Base-by-base conservation (phyloP, 2,888 invertebrate genomes). In the Pocota personata region DNA sequence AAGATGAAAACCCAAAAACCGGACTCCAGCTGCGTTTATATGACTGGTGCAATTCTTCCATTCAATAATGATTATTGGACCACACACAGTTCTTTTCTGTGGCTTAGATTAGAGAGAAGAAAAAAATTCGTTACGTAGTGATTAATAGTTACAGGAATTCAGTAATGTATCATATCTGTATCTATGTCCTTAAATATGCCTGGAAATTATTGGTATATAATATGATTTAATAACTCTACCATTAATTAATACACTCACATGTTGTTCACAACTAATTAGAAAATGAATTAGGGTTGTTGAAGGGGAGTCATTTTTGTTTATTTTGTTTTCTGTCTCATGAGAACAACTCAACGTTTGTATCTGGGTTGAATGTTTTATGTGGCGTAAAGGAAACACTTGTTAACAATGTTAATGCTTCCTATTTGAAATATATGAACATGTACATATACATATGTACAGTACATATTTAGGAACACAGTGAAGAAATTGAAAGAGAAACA, bases 201-300 rank as follows among this genome's bases (percentile, higher is more conserved):
- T 30, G 64, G 10, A 30, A 64, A 46, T 27, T n/a, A 8, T 14
- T 24, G 10, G 3, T 4, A 48, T 3, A 8, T 66, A 21, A 40
- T 43, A 40, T 30, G 16, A 8, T 27, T 40, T 35, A 24, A 21
- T 19, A 43, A 48, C 7, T 30, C 19, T 35, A 24, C 48, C 7
- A 43, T 27, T 55, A 40, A 69, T 67, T 67, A 67, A 67, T 67
- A 24, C 40, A 40, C 55, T 55, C 37, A 69, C 69, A 69, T 69
- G 69, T 40, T 69, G 55, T 55, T 69, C 40, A 19, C 37, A 71
- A 71, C 19, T 24, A 71, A 71, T 60, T 73, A 60, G 48, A 27
- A 14, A n/a, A n/a, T 10, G 14, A 71, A 19, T 73, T 60, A 12
- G 16, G 19, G 50, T 43, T 30, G 37, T 14, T 62, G 40, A 19